Conservation (phyloP, 2,888 invertebrate species). For the Tanytarsus gracilentus region DNA sequence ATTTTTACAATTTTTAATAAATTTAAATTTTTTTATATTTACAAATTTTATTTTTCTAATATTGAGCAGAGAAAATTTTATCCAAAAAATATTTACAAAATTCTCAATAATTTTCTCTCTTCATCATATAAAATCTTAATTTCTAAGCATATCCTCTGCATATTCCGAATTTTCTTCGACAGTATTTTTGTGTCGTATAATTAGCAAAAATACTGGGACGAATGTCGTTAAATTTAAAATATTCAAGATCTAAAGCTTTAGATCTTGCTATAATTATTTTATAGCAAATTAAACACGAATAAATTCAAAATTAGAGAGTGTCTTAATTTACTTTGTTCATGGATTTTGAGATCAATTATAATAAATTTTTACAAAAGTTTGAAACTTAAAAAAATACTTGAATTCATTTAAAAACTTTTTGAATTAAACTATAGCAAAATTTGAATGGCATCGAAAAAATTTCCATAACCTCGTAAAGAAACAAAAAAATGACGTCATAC, state of each 20-base stretch:
- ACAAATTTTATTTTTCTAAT: background rate
- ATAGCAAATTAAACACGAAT: background rate
- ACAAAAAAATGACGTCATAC: too few species aligned
- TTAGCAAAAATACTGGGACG: background rate
- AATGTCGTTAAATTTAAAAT: background rate
- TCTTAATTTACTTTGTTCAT: background rate
- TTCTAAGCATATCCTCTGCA: slow-evolving; percentile 13
- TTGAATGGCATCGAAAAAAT: too few species aligned
- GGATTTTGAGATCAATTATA: slow-evolving; percentile 8
- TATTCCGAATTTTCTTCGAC: slow-evolving; percentile 9
- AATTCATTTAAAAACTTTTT: too few species aligned
- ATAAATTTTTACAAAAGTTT: too few species aligned
- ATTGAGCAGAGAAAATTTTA: background rate
- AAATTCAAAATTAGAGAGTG: slow-evolving; percentile 7
- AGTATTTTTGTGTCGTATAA: background rate
- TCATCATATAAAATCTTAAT: too few species aligned
- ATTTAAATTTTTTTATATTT: background rate
- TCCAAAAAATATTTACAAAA: too few species aligned
- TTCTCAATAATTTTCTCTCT: too few species aligned
- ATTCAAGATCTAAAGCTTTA: too few species aligned
- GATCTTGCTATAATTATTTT: too few species aligned
- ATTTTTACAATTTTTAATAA: background rate
- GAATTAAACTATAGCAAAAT: too few species aligned
- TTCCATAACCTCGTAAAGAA: too few species aligned
- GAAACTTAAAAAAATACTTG: too few species aligned